A percentile compares a stretch with the other conserved stretches of the same genome.
These are phyloP conservation scores for Rhinella marina DNA, from an alignment of 2,797 vertebrate genomes.

Conservation along the genomic window DNA sequence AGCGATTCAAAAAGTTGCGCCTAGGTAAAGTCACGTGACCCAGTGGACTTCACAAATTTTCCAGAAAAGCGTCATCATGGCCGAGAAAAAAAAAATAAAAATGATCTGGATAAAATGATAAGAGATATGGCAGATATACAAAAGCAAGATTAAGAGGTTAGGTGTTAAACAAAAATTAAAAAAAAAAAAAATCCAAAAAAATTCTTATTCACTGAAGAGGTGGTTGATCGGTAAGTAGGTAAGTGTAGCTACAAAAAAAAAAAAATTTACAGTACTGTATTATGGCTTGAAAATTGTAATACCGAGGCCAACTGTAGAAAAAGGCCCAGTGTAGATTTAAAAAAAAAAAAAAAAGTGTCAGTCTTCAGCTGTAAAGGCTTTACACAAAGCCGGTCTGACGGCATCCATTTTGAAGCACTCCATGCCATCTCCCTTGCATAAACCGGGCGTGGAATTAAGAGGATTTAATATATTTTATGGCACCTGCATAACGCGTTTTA, in stretches of 20 bases:
- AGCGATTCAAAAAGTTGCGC: neutral
- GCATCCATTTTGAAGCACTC: neutral
- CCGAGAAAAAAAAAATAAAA: neutral
- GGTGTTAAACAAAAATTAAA: too few relatives aligned
- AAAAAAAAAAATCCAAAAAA: neutral
- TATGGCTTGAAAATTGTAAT: conserved; percentile 21
- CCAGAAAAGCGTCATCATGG: neutral
- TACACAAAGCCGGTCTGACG: neutral
- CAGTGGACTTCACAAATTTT: neutral
- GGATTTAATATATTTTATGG: neutral
- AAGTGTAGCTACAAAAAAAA: neutral
- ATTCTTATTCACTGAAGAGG: neutral
- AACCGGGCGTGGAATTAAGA: neutral
- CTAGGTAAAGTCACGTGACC: neutral
- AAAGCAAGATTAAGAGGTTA: neutral
- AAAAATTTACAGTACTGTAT: neutral
- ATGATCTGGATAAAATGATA: neutral
- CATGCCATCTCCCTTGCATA: neutral
- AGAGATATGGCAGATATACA: neutral
- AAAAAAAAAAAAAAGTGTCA: conserved; percentile 1
- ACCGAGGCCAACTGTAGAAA: neutral
- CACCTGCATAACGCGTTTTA: neutral
- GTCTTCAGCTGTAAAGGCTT: conserved; percentile 18
- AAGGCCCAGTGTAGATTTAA: neutral
- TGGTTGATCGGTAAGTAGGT: neutral